Conservation (phyloP, 2,113 vertebrate genomes). For the Sinocyclocheilus anshuiensis region DNA sequence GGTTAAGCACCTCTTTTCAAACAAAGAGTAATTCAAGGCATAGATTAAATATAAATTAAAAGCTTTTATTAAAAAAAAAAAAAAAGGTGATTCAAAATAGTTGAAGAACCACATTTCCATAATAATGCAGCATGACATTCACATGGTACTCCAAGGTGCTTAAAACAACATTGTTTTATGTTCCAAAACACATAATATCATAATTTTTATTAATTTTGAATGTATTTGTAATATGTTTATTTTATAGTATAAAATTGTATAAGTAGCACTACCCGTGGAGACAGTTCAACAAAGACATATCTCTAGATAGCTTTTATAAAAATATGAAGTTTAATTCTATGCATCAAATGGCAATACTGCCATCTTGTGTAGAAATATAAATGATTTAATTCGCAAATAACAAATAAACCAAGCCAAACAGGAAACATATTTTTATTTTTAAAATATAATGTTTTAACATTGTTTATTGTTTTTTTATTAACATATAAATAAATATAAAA, state of each 20-base stretch:
- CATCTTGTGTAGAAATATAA: neutral
- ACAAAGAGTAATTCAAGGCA: too few species aligned
- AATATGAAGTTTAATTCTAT: neutral
- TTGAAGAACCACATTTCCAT: neutral
- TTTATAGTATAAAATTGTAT: neutral
- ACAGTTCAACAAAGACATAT: too few species aligned
- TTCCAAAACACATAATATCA: neutral
- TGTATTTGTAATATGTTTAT: neutral
- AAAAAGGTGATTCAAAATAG: neutral
- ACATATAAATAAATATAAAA: neutral
- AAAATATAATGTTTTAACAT: too few species aligned
- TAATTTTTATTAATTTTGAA: neutral
- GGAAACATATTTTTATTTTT: too few species aligned
- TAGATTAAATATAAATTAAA: too few species aligned
- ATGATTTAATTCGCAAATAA: neutral
- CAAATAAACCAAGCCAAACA: neutral
- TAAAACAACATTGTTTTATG: too few species aligned
- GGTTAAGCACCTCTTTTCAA: too few species aligned
- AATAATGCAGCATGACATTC: neutral
- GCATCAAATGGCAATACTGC: neutral
- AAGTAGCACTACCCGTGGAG: neutral
- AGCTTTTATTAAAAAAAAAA: neutral
- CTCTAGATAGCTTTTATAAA: neutral
- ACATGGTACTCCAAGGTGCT: neutral
- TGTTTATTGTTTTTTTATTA: too few species aligned